Conservation (phyloP, 2,113 vertebrate genomes). For the Oryzias melastigma region DNA sequence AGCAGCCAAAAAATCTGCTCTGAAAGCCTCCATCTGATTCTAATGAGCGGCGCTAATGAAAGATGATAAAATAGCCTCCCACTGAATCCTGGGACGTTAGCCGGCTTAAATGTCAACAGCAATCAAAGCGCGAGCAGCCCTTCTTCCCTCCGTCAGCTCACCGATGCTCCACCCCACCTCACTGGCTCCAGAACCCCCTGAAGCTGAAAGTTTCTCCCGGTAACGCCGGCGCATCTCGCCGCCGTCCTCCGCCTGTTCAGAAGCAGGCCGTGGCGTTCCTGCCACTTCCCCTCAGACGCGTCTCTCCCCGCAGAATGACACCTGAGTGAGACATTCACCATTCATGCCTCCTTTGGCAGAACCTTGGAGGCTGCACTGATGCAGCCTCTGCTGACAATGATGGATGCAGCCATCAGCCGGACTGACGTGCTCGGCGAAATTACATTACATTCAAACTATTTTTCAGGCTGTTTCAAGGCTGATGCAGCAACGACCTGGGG, state of each 20-base stretch:
- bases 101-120: slow-evolving; percentile 53
- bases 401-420: slow-evolving; percentile 72
- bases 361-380: slow-evolving; percentile 72
- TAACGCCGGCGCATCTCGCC: background rate
- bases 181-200: background rate
- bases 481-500: slow-evolving; percentile 52
- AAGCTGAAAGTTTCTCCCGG: background rate
- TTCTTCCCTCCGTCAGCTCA: slow-evolving; percentile 3
- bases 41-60: slow-evolving; percentile 66
- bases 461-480: slow-evolving; percentile 66
- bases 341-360: slow-evolving; percentile 62
- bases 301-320: slow-evolving; percentile 51
- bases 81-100: slow-evolving; percentile 37
- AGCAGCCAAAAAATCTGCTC: slow-evolving; percentile 32
- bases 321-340: slow-evolving; percentile 66
- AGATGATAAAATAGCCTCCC: slow-evolving; percentile 54
- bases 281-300: slow-evolving; percentile 60
- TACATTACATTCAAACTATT: slow-evolving; percentile 72
- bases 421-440: slow-evolving; percentile 73
- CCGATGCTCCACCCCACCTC: slow-evolving; percentile 5
- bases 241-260: slow-evolving; percentile 19
- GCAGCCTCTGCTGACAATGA: slow-evolving; percentile 75
- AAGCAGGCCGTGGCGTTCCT: slow-evolving; percentile 55
- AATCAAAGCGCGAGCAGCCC: slow-evolving; percentile 52
- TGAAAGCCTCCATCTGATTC: slow-evolving; percentile 53